Conservation (phyloP, 2,113 vertebrate species). For the Pogonocichla stellata region DNA sequence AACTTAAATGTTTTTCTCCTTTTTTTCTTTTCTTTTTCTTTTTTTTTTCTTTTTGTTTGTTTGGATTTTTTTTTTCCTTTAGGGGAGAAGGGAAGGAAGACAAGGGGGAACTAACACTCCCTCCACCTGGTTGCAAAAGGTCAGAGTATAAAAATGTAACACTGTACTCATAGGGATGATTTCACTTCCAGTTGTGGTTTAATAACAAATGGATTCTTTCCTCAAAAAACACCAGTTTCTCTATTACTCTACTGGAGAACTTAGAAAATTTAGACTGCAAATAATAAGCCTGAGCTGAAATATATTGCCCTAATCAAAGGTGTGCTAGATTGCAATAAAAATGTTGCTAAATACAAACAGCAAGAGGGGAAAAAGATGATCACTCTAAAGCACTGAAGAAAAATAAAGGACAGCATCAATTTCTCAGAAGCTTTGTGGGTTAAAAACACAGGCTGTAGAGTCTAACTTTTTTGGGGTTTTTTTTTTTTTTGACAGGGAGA, state of each 20-base stretch:
- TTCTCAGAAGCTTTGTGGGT: neutral
- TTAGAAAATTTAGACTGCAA: neutral
- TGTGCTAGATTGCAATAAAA: neutral
- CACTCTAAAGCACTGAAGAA: neutral
- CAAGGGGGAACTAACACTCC: neutral
- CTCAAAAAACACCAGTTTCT: neutral
- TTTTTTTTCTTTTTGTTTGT: fast-evolving
- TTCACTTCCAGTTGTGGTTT: neutral
- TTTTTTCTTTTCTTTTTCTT: too few relatives aligned
- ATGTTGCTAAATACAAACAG: neutral
- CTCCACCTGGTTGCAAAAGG: neutral
- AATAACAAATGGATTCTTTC: neutral
- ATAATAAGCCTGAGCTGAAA: neutral
- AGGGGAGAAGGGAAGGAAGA: neutral
- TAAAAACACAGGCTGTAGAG: neutral
- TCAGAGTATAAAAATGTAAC: neutral
- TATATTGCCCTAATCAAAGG: neutral
- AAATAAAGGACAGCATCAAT: neutral
- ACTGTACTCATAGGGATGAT: neutral
- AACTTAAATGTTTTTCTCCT: fast-evolving
- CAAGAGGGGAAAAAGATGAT: neutral
- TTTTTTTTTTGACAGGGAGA: neutral
- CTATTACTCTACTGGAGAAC: neutral
- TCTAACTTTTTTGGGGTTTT: neutral
- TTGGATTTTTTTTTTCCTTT: neutral